Evolutionary conservation across 2,797 vertebrate genomes (phyloP).

Genomic region (Chloroceryle inda): DNA sequence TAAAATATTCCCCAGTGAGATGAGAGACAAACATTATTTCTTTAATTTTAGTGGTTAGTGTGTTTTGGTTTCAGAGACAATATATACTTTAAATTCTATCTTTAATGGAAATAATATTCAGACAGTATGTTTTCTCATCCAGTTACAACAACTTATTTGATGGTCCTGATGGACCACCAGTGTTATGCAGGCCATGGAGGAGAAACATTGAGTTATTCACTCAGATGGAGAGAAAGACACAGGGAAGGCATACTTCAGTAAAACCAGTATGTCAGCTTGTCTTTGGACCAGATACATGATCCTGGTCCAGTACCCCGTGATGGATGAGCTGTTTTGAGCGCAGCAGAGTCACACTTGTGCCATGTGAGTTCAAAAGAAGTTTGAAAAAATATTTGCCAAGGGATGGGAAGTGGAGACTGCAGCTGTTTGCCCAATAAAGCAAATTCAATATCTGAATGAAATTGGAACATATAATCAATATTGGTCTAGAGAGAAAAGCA

Average conservation of each 20-base stretch:
- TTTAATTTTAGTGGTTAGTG: neutral
- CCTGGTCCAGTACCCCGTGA: neutral
- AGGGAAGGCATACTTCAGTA: neutral
- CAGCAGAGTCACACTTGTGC: neutral
- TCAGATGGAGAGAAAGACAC: accelerated
- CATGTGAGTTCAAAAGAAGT: neutral
- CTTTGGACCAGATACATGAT: neutral
- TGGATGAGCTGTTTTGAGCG: neutral
- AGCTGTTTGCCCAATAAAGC: slow-evolving; percentile 51
- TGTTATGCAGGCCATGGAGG: neutral
- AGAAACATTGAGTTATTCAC: neutral
- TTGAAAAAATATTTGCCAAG: slow-evolving; percentile 57
- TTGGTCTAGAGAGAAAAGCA: slow-evolving; percentile 22
- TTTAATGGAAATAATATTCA: neutral
- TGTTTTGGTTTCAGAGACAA: neutral
- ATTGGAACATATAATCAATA: slow-evolving; percentile 56
- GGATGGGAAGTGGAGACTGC: neutral
- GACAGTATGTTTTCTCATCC: neutral
- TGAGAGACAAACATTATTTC: neutral
- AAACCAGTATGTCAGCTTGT: neutral
- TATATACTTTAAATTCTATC: neutral
- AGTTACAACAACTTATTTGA: neutral
- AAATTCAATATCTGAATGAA: slow-evolving; percentile 45
- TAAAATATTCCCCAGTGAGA: neutral
- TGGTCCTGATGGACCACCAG: neutral